Conservation (phyloP, 2,113 vertebrate genomes). For the Lamprotornis superbus region DNA sequence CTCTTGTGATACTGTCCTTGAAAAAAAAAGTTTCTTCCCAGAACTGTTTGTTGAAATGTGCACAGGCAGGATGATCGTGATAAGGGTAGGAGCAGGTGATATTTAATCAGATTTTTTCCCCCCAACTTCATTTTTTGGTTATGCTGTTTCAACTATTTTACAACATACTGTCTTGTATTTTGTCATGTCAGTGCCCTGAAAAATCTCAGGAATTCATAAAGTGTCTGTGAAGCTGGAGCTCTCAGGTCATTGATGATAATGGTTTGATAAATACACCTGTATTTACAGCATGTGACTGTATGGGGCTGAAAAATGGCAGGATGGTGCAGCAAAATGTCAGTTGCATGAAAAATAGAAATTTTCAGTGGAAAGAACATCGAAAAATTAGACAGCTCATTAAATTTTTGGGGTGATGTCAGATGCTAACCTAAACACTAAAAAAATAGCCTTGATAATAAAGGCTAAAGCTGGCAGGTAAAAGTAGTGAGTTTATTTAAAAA, state of each 20-base stretch:
- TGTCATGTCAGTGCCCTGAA: not conserved
- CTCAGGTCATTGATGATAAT: slow-evolving; percentile 20
- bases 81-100: not conserved
- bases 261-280: slow-evolving; percentile 15
- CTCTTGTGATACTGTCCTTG: not conserved
- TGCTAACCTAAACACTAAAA: not conserved
- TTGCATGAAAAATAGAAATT: not conserved
- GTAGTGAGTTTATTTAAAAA: not conserved
- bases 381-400: not conserved
- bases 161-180: not conserved
- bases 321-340: not conserved
- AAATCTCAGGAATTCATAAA: not conserved
- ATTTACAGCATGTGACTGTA: not conserved
- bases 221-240: not conserved
- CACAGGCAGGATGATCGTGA: not conserved
- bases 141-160: not conserved
- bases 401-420: not conserved
- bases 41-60: not conserved
- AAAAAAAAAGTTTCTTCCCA: not conserved
- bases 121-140: not conserved
- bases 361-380: not conserved
- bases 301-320: not conserved
- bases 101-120: not conserved
- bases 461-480: not conserved
- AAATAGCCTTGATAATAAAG: not conserved